Conservation (phyloP, 2,113 vertebrate genomes). For the Crotalus horridus region DNA sequence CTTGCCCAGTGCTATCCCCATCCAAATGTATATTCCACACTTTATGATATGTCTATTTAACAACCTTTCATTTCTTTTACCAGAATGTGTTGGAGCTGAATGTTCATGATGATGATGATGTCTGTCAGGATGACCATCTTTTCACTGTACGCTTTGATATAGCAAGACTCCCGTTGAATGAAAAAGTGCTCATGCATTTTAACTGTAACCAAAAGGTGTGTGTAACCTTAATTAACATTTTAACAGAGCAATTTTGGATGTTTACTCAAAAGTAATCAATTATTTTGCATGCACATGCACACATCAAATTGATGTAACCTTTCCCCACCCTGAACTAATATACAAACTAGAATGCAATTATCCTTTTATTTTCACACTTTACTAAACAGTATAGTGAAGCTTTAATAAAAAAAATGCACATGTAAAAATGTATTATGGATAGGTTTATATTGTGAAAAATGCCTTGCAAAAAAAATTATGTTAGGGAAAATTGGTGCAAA, state of each 20-base stretch:
- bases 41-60: background rate
- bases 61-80: background rate
- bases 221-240: conserved; percentile 4
- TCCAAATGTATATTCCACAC: background rate
- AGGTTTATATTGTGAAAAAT: background rate
- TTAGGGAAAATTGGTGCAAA: background rate
- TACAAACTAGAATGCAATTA: background rate
- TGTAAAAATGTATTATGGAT: background rate
- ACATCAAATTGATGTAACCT: background rate
- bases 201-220: conserved; percentile 46
- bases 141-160: conserved; percentile 73
- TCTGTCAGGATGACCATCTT: conserved; percentile 71
- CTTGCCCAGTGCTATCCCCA: background rate
- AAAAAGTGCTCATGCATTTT: conserved; percentile 57
- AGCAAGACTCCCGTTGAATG: conserved; percentile 60
- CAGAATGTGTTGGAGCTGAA: conserved; percentile 74
- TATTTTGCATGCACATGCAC: background rate
- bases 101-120: conserved; percentile 69
- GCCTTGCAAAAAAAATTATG: background rate
- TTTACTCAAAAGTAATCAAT: background rate
- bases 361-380: background rate
- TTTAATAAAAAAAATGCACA: background rate
- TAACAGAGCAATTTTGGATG: background rate
- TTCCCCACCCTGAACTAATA: background rate
- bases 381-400: background rate